Evolutionary conservation across 2,113 vertebrate species (phyloP), one percentile per base, ranked within the genome.

Genomic region (Microcebus murinus): DNA sequence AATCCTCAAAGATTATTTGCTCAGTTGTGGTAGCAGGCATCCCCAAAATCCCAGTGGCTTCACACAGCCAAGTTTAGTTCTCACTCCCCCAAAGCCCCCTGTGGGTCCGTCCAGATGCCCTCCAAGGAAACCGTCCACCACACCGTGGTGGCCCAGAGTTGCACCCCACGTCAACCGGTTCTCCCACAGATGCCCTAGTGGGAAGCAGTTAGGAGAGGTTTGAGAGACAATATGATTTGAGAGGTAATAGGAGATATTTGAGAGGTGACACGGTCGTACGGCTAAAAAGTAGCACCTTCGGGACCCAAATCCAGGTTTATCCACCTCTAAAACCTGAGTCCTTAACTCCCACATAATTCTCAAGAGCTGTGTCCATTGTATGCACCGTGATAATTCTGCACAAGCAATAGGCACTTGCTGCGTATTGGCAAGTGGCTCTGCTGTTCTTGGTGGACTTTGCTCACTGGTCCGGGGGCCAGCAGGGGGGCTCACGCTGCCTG

Each of bases 81-180:
- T 87, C 81, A 59, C 4, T n/a, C 48, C 42, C 9, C 5, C 21
- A 8, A 96, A 80, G 31, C 65, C 8, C 36, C 4, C 65, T 13
- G 1, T 85, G 80, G 36, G 36, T 52, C 52, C 68, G 71, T 52
- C 45, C 79, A 91, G 34, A 61, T 20, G 42, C 71, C 29, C 20
- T n/a, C 45, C 39, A n/a, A 6, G 48, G 45, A 90, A 80, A 42
- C 12, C 17, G 6, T 3, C 27, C 31, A 12, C 25, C 10, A 4
- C 0, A 2, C 4, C 45, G 45, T 45, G 5, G 21, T 3, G 17
- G 3, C n/a, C 21, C 68, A 52, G 34, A 1, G 0, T 25, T 34
- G n/a, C 21, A 86, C 42, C 31, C 76, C 23, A 57, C 45, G 65
- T 31, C n/a, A 55, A 15, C 70, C 65, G 14, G 6, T 20, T 50